A percentile compares a stretch with the other conserved stretches of the same genome.
phyloP scores from a whole-genome alignment of 2,888 invertebrate species.

The Petrophora chlorosata region DNA sequence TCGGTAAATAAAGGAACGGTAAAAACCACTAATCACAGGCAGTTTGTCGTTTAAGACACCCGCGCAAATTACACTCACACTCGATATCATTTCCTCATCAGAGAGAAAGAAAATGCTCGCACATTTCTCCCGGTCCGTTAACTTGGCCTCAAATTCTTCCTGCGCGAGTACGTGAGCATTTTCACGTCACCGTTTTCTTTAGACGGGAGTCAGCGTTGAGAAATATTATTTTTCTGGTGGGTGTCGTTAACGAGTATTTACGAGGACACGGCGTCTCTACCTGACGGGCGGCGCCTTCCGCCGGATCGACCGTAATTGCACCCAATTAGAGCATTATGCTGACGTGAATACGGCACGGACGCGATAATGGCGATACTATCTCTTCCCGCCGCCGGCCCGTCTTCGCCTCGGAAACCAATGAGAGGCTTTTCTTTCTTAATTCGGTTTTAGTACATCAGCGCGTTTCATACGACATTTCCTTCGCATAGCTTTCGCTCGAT shows the following conservation, averaged over 20 bases:
- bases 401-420: conserved; percentile 58
- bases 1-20: conserved; percentile 28
- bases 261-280: conserved; percentile 76
- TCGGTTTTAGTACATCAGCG: conserved; percentile 69
- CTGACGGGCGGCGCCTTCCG: conserved; percentile 74
- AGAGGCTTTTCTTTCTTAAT: conserved; percentile 67
- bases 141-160: conserved; percentile 68
- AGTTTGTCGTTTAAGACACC: conserved; percentile 39
- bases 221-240: conserved; percentile 79
- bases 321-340: conserved; percentile 83
- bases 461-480: conserved; percentile 66
- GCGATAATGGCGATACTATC: conserved; percentile 80
- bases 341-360: conserved; percentile 80
- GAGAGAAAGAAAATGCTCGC: conserved; percentile 55
- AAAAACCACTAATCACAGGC: conserved; percentile 38
- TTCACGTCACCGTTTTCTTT: conserved; percentile 65
- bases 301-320: conserved; percentile 78
- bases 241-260: conserved; percentile 81
- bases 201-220: conserved; percentile 66
- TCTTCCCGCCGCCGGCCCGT: conserved; percentile 48
- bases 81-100: conserved; percentile 61
- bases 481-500: conserved; percentile 78
- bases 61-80: conserved; percentile 52
- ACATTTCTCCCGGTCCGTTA: conserved; percentile 65
- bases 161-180: conserved; percentile 70